Base-by-base conservation (phyloP, 2,888 invertebrate genomes). In the Caenorhabditis sulstoni region DNA sequence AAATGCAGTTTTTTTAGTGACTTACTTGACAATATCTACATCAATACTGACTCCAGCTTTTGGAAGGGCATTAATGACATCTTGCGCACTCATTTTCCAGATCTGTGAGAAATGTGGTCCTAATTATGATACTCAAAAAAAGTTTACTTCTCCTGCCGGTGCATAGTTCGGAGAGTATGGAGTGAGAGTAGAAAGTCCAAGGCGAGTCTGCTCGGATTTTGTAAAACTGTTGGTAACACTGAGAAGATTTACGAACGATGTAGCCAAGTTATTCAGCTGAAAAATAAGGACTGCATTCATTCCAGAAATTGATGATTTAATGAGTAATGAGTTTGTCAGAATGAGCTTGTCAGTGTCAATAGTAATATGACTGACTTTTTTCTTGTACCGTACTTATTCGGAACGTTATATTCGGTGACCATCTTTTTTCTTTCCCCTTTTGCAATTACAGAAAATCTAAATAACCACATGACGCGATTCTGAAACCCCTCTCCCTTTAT, bases 101-200 rank as follows among this genome's bases (percentile, higher is more conserved):
- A 70, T 68, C 76, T 76, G 8, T 3, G 11, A 41, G 11, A 41
- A 41, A 16, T 18, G 12, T 18, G 8, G 3, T 50, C 12, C 8
- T 1, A n/a, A n/a, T n/a, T n/a, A n/a, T n/a, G n/a, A 29, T 7
- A 29, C 4, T 3, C 29, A 29, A 29, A 29, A 29, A 29, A 14
- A 53, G 16, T 29, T 16, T 3, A 76, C 76, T 22, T 68, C 57
- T 68, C 76, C 76, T 22, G 62, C 64, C 11, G 61, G 49, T 4
- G 76, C 39, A 47, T 44, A 62, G 35, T 52, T 47, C 5, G 76
- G 76, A 8, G 44, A 0, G 22, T 76, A 76, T 39, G 76, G 76
- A 11, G 68, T 68, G 5, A 76, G 3, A 23, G 76, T 76, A 1
- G 58, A 45, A 9, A 76, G 53, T 9, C 66, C 68, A 7, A 76